Base-by-base conservation (phyloP, 2,888 invertebrate species). In the Dicroscelio sp. region DNA sequence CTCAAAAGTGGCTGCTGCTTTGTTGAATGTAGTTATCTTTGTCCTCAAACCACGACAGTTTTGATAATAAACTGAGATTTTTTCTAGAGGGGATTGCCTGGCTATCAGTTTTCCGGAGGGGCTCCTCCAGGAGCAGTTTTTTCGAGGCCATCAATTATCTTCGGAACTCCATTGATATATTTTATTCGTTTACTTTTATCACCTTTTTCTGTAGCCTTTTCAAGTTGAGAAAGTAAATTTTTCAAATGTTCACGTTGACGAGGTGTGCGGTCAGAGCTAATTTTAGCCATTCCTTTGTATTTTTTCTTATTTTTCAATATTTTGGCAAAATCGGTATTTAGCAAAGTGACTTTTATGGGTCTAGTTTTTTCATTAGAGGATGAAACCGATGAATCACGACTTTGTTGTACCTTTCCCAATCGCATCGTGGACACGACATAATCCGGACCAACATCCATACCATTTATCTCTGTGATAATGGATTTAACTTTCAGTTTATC, bases 21-120 rank as follows among this genome's bases (percentile, higher is more conserved):
- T 48, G 52, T 73, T 73, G 73, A 73, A 73, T 6, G 30, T 10
- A 17, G 48, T 2, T 10, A 73, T 14, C 30, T 73, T 73, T n/a
- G 73, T 52, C 52, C 73, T 12, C 30, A 73, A n/a, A 30, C 73
- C 27, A 30, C 52, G 48, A 30, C 73, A 73, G 31, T 73, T 73
- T 52, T 73, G 73, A 25, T 73, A 73, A 25, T 52, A 73, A 2
- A 73, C 20, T 27, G 73, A 73, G n/a, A 73, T 20, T 27, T 73
- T 73, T 30, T 48, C 17, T 48, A 2, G 25, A 12, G 52, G 52
- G 38, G 31, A 73, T 73, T 52, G 52, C 73, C 73, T 73, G 17
- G 52, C 4, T 52, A 6, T 48, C 52, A 73, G 73, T 73, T 73
- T 73, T 52, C 52, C 52, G 27, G 73, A 5, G 27, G 5, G 20